Evolutionary conservation across 2,113 vertebrate species (phyloP).

Genomic region (Muscicapa adusta): DNA sequence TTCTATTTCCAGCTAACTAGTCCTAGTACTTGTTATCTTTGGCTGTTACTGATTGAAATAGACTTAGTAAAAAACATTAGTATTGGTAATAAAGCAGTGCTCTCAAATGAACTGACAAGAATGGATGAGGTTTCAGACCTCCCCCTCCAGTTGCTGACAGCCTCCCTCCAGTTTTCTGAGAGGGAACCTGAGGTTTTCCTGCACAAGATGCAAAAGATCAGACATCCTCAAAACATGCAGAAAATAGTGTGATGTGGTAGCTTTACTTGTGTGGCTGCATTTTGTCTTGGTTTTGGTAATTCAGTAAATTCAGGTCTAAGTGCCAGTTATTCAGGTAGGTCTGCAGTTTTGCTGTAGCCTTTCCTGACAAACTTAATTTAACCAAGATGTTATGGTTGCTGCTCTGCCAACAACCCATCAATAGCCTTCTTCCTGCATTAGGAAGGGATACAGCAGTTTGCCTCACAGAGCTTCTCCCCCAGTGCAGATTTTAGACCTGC

Average conservation of each 20-base stretch:
- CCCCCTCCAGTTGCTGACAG: neutral
- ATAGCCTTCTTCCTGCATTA: neutral
- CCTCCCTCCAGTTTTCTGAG: neutral
- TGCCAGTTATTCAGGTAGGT: neutral
- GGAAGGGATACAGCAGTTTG: neutral
- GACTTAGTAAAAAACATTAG: neutral
- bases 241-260: neutral
- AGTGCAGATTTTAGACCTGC: neutral
- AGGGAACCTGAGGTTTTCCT: neutral
- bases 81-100: neutral
- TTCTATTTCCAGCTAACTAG: neutral
- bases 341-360: neutral
- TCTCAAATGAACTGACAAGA: neutral
- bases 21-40: neutral
- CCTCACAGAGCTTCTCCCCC: neutral
- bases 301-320: neutral
- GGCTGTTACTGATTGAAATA: neutral
- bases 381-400: neutral
- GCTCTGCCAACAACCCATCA: neutral
- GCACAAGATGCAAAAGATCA: neutral
- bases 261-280: rapidly evolving
- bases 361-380: neutral
- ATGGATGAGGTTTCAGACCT: neutral
- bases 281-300: neutral
- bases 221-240: neutral